Conservation (phyloP, 2,888 invertebrate genomes). For the Agrotis exclamationis region DNA sequence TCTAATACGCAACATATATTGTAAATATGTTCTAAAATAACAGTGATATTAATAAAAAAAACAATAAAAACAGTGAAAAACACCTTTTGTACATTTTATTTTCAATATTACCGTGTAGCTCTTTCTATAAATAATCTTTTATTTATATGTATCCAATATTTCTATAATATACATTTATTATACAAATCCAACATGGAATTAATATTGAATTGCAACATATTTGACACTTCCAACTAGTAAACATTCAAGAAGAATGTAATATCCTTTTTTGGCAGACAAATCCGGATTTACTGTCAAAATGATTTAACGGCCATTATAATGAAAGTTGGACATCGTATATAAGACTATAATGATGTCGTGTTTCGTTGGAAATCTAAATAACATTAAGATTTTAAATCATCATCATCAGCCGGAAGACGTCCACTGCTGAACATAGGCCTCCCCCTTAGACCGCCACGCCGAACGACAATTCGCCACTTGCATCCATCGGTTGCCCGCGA, state of each 20-base stretch:
- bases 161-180: conserved; percentile 9
- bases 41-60: neutral
- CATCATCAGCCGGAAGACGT: no score
- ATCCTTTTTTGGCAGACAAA: conserved; percentile 35
- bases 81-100: neutral
- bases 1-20: no score
- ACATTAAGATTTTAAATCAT: conserved; percentile 12
- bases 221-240: conserved; percentile 4
- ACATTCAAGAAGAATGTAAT: neutral
- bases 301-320: conserved; percentile 34
- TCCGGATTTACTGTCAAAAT: conserved; percentile 38
- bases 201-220: neutral
- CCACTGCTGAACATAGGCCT: no score
- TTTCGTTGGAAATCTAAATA: conserved; percentile 18
- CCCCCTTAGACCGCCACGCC: no score
- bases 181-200: neutral
- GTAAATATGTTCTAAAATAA: neutral
- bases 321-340: conserved; percentile 34
- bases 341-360: conserved; percentile 28
- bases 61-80: no score
- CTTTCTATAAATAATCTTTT: neutral
- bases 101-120: neutral
- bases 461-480: no score
- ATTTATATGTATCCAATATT: conserved; percentile 7
- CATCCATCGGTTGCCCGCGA: no score